Evolutionary conservation across 2,888 invertebrate species (phyloP), one percentile per base, ranked within the genome.

Genomic region (Acronicta aceris): DNA sequence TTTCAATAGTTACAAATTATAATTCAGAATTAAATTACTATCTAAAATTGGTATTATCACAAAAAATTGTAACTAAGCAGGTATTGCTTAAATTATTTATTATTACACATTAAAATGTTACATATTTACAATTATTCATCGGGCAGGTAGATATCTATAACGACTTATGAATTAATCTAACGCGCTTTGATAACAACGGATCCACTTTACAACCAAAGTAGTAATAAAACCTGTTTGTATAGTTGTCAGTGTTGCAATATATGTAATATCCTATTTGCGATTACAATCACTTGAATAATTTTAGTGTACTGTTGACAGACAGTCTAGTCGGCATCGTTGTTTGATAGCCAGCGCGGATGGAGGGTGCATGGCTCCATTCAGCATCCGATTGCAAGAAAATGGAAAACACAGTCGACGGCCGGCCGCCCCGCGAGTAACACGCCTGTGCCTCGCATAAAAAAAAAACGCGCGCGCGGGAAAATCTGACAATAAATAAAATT

Each of bases 391-490:
- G 65, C 78, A 84, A 87, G 88, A 86, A 91, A 90, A 88, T 84
- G 76, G 80, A 78, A 81, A 81, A 78, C 87, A 93, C 87, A 93
- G 93, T 94, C 85, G 84, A 76, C 83, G 83, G 86, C 88, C 69
- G 79, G 75, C 84, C 73, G 87, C 86, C 91, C 91, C 88, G 88
- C 88, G 79, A 66, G 62, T 40, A 78, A 76, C 86, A 86, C 88
- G 90, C 70, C 76, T 49, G 65, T 65, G 65, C 67, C 80, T 61
- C 70, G 66, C 55, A 49, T 50, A 52, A 64, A 71, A 72, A 70
- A 80, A 65, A 78, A 68, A 77, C 81, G 77, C 84, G 87, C 84
- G 88, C 84, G 30, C 30, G 30, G 88, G 80, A 80, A 80, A 81
- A 81, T 78, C 72, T 74, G 87, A 88, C 87, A 88, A 89, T 88